Percentiles rank a stretch among this genome's conserved stretches.
Conservation (phyloP, 2,888 invertebrate species). For the Creontiades dilutus region DNA sequence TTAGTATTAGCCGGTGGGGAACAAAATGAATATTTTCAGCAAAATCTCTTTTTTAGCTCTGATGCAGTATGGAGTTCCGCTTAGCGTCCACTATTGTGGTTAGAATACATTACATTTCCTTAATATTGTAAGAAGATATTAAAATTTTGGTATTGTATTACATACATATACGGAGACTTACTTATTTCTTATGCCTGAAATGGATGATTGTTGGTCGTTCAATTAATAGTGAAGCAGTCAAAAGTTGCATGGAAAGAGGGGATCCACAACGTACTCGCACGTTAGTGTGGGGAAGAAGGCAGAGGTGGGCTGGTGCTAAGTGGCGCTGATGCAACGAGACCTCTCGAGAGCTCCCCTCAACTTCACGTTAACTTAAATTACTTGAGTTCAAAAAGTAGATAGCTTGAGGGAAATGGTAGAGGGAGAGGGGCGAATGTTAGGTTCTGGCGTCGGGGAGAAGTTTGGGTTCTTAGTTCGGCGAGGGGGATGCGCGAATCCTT, state of each 20-base stretch:
- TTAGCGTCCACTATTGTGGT: too few species aligned
- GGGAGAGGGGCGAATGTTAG: not conserved
- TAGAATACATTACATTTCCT: too few species aligned
- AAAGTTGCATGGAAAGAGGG: not conserved
- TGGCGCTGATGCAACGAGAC: conserved; percentile 30
- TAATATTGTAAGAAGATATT: too few species aligned
- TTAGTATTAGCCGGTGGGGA: too few species aligned
- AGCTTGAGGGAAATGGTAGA: not conserved
- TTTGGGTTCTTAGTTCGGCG: conserved; percentile 8
- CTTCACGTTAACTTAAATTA: conserved; percentile 36
- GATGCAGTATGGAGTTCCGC: too few species aligned
- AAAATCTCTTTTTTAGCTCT: too few species aligned
- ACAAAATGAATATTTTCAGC: too few species aligned
- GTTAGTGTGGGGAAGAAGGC: not conserved
- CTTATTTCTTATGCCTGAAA: not conserved
- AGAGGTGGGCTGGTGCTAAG: conserved; percentile 16
- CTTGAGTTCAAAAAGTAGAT: conserved; percentile 36
- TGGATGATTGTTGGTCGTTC: not conserved
- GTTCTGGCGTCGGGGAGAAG: conserved; percentile 14
- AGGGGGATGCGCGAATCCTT: not conserved
- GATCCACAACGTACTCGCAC: not conserved
- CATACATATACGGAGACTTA: too few species aligned
- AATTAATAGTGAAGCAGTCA: not conserved
- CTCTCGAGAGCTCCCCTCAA: conserved; percentile 24
- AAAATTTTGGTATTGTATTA: too few species aligned